Percentiles rank a stretch among this genome's conserved stretches.
Conservation (phyloP, 2,888 invertebrate species). For the Penaeus monodon region DNA sequence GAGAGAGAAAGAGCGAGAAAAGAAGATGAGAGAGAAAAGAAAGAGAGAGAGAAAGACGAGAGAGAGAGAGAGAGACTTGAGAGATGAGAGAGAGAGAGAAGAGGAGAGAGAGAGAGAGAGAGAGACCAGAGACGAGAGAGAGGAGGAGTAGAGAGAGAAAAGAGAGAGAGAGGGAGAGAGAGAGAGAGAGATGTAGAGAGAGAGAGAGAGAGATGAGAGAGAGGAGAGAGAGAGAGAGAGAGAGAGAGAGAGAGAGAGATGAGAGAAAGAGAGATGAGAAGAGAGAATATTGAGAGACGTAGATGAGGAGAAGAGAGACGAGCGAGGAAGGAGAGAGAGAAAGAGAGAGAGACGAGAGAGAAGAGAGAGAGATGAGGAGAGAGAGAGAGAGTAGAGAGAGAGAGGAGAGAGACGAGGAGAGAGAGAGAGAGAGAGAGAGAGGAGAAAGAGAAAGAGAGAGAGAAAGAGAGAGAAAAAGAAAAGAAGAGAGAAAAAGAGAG, state of each 20-base stretch:
- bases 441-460: background rate
- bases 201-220: background rate
- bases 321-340: background rate
- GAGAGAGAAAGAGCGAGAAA: too few relatives aligned
- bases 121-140: too few relatives aligned
- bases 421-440: background rate
- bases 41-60: too few relatives aligned
- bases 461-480: background rate
- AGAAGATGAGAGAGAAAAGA: rapidly evolving
- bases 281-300: background rate
- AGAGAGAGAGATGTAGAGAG: background rate
- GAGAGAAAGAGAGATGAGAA: background rate
- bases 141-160: too few relatives aligned
- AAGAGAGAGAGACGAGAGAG: background rate
- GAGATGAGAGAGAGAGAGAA: too few relatives aligned
- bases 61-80: too few relatives aligned
- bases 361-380: background rate
- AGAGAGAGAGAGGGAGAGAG: too few relatives aligned
- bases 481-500: background rate
- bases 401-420: too few relatives aligned
- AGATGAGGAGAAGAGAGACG: background rate
- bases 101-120: too few relatives aligned
- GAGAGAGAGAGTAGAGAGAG: background rate
- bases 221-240: background rate
- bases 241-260: background rate